A percentile compares a stretch with the other conserved stretches of the same genome.
Evolutionary conservation across 2,797 vertebrate species (phyloP).

Genomic region (Philypnodon macrostomus): DNA sequence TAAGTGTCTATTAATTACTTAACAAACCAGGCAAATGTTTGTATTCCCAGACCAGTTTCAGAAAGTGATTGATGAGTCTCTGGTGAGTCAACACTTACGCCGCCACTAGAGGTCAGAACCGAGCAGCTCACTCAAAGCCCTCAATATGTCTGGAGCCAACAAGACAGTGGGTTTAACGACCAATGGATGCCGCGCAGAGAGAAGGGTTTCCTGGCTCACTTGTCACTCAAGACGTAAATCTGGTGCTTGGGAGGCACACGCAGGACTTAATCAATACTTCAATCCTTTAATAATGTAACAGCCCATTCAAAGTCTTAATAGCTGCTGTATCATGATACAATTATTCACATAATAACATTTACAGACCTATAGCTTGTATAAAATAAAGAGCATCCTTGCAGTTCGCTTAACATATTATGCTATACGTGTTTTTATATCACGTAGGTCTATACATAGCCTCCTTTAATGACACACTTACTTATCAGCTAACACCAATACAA

Average conservation of each 20-base stretch:
- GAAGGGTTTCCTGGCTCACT: slow-evolving; percentile 29
- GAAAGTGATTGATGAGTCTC: slow-evolving; percentile 9
- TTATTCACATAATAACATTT: no score
- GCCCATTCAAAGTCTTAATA: slow-evolving; percentile 14
- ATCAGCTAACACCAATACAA: no score
- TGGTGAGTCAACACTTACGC: slow-evolving; percentile 14
- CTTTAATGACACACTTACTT: no score
- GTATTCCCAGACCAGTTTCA: slow-evolving; percentile 1
- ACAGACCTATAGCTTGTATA: no score
- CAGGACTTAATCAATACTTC: slow-evolving; percentile 47
- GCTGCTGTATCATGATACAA: slow-evolving; percentile 10
- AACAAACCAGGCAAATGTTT: neutral
- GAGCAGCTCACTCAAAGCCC: slow-evolving; percentile 20
- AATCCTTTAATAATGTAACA: slow-evolving; percentile 47
- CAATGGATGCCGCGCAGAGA: slow-evolving; percentile 24
- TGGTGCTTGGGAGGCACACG: slow-evolving; percentile 16
- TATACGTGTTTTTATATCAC: no score
- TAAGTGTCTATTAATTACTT: neutral
- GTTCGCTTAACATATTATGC: no score
- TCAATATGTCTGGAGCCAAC: slow-evolving; percentile 30
- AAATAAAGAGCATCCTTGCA: no score
- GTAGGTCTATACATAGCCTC: no score
- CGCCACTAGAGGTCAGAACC: slow-evolving; percentile 44
- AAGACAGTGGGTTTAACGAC: slow-evolving; percentile 20
- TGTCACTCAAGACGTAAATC: slow-evolving; percentile 44